These are phyloP conservation scores for Eupithecia pulchellata DNA, from an alignment of 2,888 invertebrate genomes.

Conservation along the genomic window DNA sequence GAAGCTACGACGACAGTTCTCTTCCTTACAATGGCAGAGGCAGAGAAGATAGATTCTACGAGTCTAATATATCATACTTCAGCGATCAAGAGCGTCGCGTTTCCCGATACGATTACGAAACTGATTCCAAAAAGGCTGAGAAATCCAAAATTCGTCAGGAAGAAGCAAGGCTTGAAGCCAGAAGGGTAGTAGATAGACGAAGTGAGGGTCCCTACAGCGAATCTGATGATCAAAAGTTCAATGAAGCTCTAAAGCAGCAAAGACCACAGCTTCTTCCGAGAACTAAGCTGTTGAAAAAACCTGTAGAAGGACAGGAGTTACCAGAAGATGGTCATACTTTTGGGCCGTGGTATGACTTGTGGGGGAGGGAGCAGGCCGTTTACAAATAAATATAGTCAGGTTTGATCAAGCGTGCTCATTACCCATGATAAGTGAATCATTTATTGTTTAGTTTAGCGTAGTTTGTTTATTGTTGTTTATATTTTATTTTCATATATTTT, in stretches of 20 bases:
- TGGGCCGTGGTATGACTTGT: constrained; percentile 95
- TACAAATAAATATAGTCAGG: constrained; percentile 76
- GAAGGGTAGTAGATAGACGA: constrained; percentile 72
- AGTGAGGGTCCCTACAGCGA: constrained; percentile 80
- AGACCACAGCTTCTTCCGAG: constrained; percentile 88
- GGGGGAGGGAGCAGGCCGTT: constrained; percentile 91
- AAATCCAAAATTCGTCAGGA: constrained; percentile 81
- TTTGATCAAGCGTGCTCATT: constrained; percentile 55
- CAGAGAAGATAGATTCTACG: constrained; percentile 77
- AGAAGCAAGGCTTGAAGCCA: constrained; percentile 76
- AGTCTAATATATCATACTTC: constrained; percentile 80
- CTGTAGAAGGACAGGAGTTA: constrained; percentile 77
- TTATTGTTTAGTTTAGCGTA: constrained; percentile 38
- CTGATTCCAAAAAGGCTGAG: constrained; percentile 83
- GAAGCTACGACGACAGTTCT: constrained; percentile 79
- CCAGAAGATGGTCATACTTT: constrained; percentile 89
- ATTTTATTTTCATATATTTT: constrained; percentile 11
- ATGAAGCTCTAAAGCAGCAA: constrained; percentile 80
- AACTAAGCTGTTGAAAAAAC: constrained; percentile 88
- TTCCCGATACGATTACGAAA: constrained; percentile 80
- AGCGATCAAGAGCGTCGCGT: constrained; percentile 75
- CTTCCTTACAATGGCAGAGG: constrained; percentile 71
- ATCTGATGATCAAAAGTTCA: constrained; percentile 85
- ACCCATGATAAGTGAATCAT: constrained; percentile 22
- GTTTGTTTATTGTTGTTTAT: constrained; percentile 30